Evolutionary conservation across 2,797 vertebrate genomes (phyloP).

Genomic region (Oryzias sinensis): DNA sequence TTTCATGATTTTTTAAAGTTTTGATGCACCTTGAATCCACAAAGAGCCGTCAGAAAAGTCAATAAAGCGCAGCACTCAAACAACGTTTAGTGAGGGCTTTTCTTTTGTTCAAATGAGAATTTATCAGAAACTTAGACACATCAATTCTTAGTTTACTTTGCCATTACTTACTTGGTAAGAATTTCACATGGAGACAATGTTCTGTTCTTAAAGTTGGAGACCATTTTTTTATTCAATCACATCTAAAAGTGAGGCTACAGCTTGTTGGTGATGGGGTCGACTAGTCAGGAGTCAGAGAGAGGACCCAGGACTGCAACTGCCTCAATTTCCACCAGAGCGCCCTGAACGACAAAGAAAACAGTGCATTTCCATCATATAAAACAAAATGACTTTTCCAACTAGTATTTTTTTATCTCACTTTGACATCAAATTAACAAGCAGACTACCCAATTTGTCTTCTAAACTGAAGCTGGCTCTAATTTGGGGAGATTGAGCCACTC

Average conservation of each 20-base stretch:
- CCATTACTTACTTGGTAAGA: too few species aligned
- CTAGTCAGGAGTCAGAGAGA: conserved; percentile 77
- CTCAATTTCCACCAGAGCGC: conserved; percentile 90
- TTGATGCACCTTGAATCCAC: conserved; percentile 25
- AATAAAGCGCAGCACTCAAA: conserved; percentile 24
- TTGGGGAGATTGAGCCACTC: too few species aligned
- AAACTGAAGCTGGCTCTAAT: too few species aligned
- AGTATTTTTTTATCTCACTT: too few species aligned
- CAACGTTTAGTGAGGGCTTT: background rate
- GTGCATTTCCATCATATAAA: too few species aligned
- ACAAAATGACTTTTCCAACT: too few species aligned
- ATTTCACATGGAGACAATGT: too few species aligned
- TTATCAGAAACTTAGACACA: background rate
- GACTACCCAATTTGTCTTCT: too few species aligned
- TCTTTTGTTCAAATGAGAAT: background rate
- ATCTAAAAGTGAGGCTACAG: conserved; percentile 46
- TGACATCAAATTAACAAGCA: too few species aligned
- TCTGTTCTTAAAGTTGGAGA: too few species aligned
- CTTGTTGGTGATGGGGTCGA: conserved; percentile 52
- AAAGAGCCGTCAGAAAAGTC: conserved; percentile 17
- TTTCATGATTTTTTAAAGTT: conserved; percentile 36
- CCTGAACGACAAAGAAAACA: conserved; percentile 66
- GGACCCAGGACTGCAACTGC: conserved; percentile 86
- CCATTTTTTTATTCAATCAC: background rate
- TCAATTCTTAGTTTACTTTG: background rate